Percentiles rank a stretch among this genome's conserved stretches.
phyloP scores from a whole-genome alignment of 92 coral and sea anemone species.

The Ricordea florida region DNA sequence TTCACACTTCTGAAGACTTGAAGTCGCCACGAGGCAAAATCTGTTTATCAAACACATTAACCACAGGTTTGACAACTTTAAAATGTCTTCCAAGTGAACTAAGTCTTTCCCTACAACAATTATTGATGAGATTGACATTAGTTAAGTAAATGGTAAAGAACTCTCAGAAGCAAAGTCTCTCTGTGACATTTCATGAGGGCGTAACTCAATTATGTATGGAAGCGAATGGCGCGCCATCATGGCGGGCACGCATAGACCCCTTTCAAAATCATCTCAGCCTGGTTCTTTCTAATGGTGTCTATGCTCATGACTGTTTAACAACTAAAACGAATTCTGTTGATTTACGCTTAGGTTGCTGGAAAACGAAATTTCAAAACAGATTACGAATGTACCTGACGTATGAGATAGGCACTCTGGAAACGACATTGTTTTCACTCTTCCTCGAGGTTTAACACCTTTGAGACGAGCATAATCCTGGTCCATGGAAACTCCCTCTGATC shows the following conservation, averaged over 20 bases:
- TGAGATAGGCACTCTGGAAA: too few relatives aligned
- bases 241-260: too few relatives aligned
- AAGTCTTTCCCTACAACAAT: neutral
- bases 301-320: neutral
- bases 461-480: too few relatives aligned
- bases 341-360: neutral
- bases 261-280: too few relatives aligned
- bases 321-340: neutral
- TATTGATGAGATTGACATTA: neutral
- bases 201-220: neutral
- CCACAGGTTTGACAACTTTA: neutral
- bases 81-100: neutral
- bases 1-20: constrained; percentile 41
- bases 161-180: neutral
- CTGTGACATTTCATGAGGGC: neutral
- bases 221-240: constrained; percentile 17
- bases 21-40: constrained; percentile 34
- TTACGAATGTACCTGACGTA: too few relatives aligned
- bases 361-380: neutral
- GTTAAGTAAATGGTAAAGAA: neutral
- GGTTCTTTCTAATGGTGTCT: constrained; percentile 6
- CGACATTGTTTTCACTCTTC: too few relatives aligned
- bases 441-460: too few relatives aligned
- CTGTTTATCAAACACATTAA: constrained; percentile 4
- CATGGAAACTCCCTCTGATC: too few relatives aligned